Evolutionary conservation across 2,113 vertebrate genomes (phyloP).

Genomic region (Nansenia antarctica): DNA sequence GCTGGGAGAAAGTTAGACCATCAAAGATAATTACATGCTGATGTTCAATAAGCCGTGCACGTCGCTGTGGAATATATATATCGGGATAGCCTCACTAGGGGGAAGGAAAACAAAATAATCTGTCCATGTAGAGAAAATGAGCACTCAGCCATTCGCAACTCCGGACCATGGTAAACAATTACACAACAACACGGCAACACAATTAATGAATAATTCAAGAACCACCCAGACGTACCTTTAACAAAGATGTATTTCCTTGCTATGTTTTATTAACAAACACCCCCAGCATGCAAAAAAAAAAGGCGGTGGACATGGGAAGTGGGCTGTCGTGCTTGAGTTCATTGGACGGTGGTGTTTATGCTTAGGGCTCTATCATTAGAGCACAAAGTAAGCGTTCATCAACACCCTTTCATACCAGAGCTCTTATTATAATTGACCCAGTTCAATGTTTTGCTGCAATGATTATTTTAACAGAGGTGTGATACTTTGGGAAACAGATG

Average conservation of each 20-base stretch:
- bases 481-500: too few species aligned
- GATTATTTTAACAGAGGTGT: too few species aligned
- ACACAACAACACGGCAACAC: conserved; percentile 51
- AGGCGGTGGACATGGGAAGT: conserved; percentile 13
- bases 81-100: conserved; percentile 65
- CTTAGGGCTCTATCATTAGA: conserved; percentile 34
- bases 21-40: conserved; percentile 74
- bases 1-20: conserved; percentile 62
- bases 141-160: conserved; percentile 57
- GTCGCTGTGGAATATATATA: conserved; percentile 62
- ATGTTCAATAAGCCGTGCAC: conserved; percentile 73
- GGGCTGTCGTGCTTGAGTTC: conserved; percentile 41
- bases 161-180: conserved; percentile 59
- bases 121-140: conserved; percentile 60
- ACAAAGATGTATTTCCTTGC: conserved; percentile 51
- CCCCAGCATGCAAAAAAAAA: conserved; percentile 27
- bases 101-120: conserved; percentile 61
- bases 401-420: conserved; percentile 24
- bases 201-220: conserved; percentile 59
- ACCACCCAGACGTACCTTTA: conserved; percentile 44
- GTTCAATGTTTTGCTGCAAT: not conserved
- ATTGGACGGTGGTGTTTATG: conserved; percentile 40
- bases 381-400: conserved; percentile 38
- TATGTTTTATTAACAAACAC: not conserved
- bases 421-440: not conserved